Percentiles rank a stretch among this genome's conserved stretches.
Conservation (phyloP, 1,140 invertebrate genomes). For the Hetaerina americana region DNA sequence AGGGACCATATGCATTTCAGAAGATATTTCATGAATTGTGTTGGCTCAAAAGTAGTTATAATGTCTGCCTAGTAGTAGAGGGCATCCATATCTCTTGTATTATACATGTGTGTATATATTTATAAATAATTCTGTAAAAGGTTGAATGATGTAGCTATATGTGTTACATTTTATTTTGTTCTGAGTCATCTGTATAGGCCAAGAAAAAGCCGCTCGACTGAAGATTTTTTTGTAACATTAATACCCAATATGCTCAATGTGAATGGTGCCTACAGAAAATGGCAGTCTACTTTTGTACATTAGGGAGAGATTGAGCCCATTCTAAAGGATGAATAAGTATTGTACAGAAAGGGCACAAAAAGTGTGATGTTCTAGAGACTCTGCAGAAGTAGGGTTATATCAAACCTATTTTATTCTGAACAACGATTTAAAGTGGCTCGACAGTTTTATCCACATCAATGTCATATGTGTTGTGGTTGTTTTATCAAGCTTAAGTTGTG, state of each 20-base stretch:
- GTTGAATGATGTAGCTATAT: not conserved
- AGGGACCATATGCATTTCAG: not conserved
- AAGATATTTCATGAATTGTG: not conserved
- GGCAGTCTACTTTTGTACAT: not conserved
- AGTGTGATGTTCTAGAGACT: not conserved
- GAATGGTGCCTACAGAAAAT: not conserved
- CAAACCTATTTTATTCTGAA: not conserved
- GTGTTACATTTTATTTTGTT: not conserved
- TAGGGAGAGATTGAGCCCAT: not conserved
- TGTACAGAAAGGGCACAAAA: not conserved
- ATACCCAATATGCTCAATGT: not conserved
- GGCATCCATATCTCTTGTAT: not conserved
- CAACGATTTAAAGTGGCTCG: not conserved
- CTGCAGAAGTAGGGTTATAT: too few relatives aligned
- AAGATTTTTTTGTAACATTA: not conserved
- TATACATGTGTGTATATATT: not conserved
- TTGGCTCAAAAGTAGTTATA: not conserved
- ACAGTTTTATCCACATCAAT: not conserved
- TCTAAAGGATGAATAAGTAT: not conserved
- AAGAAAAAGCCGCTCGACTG: not conserved
- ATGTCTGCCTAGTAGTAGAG: not conserved
- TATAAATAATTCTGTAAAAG: too few relatives aligned
- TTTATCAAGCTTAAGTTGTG: not conserved
- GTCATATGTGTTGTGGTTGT: not conserved
- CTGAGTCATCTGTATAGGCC: not conserved